Base-by-base conservation (phyloP, 1,140 invertebrate genomes). In the Ceratosolen solmsi region DNA sequence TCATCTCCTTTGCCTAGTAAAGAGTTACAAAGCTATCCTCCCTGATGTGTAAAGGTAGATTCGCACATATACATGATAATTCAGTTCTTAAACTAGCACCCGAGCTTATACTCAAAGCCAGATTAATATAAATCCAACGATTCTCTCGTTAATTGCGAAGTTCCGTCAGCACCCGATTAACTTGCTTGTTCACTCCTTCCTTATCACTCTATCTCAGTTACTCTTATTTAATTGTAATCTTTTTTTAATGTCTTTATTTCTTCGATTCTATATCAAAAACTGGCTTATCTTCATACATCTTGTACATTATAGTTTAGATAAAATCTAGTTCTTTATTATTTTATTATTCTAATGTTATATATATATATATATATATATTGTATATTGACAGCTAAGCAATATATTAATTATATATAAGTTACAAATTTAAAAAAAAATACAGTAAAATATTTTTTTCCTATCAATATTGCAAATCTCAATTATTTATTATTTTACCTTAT, bases 1-100 rank as follows among this genome's bases (percentile, higher is more conserved):
- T 86, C 85, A 87, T 86, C 85, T 86, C 83, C 30, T 83, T 84
- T 73, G 79, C 71, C 70, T 75, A 83, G 80, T 73, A 79, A 82
- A 71, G 33, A 46, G 38, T 60, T 25, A 22, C 36, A 60, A 76
- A 60, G 54, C 71, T 27, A 41, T 30, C 17, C 17, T 22, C 30
- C 0, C 17, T 72, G 36, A 27, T 51, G 1, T 72, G 49, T 72
- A 51, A 72, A 68, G 22, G 7, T 68, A 38, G 33, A 68, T 33
- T 38, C 41, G 15, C 25, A 71, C 49, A 71, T n/a, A 71, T 71
- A 49, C 70, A 25, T 22, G 41, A 71, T 71, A 71, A 56, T 33
- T 33, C 49, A 54, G 30, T 74, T 74, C 51, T 56, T 78, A 78
- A 49, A 68, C 36, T 38, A 58, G 70, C 38, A 51, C 2, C 2